Evolutionary conservation across 2,888 invertebrate genomes (phyloP), one percentile per base, ranked within the genome.

Genomic region (Rotaria socialis): DNA sequence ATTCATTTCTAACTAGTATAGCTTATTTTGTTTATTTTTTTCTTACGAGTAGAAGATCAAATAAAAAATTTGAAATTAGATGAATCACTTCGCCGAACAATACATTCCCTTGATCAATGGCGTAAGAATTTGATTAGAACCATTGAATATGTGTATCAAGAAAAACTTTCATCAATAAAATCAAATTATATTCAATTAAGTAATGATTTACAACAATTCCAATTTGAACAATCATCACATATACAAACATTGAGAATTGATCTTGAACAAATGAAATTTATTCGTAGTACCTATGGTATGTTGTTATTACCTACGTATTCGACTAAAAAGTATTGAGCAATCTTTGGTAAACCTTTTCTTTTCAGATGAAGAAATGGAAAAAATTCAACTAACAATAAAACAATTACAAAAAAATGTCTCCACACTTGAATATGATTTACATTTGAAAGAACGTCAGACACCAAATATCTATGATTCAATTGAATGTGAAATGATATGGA

Each of bases 261-360:
- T 80, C 47, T 80, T n/a, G 80, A 80, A 80, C 80, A 80, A 80
- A 80, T 80, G 80, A 80, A 80, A 47, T 80, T 80, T 80, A 47
- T 80, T 80, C 80, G 43, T 80, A 43, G n/a, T 47, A 80, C 47
- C 24, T 80, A 80, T 80, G 80, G 35, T 67, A 35, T 16, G 67
- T 67, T 67, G 16, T 52, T 16, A 14, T 52, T 52, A 16, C 11
- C 14, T 52, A 11, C 4, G 14, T 52, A 16, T 52, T 52, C 16
- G 52, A 52, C 52, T 11, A 16, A 52, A 52, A 52, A 52, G 16
- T 11, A 52, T 52, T 14, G 14, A 47, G 11, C 7, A 10, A 47
- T 47, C 47, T 47, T 47, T 47, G 3, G 11, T 47, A 47, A 47
- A 11, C 27, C n/a, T n/a, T 19, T 11, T 27, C 14, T 60, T 14